Evolutionary conservation across 2,113 vertebrate species (phyloP).

Genomic region (Machaerirhynchus nigripectus): DNA sequence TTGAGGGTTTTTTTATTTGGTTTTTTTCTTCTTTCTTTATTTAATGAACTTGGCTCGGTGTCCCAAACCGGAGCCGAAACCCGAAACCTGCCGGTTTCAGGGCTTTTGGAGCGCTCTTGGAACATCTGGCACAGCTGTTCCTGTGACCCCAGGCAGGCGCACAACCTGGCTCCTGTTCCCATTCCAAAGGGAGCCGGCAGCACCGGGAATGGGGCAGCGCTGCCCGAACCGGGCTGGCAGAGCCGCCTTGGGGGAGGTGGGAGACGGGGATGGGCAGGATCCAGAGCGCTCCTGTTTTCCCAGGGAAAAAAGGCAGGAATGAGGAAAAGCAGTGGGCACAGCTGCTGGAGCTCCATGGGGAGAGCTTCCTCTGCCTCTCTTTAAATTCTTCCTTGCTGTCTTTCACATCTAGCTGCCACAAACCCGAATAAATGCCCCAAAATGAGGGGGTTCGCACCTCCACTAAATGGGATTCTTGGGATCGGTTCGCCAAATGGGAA

Average conservation of each 20-base stretch:
- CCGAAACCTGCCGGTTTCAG: neutral
- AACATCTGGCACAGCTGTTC: conserved; percentile 62
- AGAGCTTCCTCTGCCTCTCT: neutral
- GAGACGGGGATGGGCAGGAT: neutral
- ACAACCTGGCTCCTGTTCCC: neutral
- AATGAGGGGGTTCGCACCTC: neutral
- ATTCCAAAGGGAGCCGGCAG: neutral
- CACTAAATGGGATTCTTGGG: fast-evolving
- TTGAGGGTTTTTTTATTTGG: too few relatives aligned
- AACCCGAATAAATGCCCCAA: neutral
- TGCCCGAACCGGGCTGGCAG: neutral
- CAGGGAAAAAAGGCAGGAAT: neutral
- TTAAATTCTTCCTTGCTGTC: neutral
- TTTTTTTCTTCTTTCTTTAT: neutral
- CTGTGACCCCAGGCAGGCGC: conserved; percentile 23
- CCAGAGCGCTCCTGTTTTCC: fast-evolving
- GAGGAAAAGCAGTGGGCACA: neutral
- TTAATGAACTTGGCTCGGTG: conserved; percentile 10
- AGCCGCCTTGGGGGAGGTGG: neutral
- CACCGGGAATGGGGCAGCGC: neutral
- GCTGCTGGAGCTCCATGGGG: neutral
- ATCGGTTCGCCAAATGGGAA: fast-evolving
- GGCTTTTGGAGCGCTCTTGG: neutral
- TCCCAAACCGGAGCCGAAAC: conserved; percentile 18
- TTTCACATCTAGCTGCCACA: neutral